phyloP scores from a whole-genome alignment of 2,797 vertebrate species.

The Diglossa cyanea region DNA sequence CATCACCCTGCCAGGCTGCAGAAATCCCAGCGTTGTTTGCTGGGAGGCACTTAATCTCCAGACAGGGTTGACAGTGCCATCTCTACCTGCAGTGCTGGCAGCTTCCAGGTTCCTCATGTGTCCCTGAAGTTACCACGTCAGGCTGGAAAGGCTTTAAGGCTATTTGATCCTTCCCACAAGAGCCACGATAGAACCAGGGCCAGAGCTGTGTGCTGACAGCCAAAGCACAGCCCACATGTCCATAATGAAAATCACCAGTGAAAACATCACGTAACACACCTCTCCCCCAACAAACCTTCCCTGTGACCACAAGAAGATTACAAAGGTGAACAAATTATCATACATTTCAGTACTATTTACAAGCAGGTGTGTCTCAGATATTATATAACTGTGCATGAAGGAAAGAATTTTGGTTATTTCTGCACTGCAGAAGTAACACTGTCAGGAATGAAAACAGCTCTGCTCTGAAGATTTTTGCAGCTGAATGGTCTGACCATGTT shows the following conservation, averaged over 20 bases:
- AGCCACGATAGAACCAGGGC: accelerated
- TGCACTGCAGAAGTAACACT: not conserved
- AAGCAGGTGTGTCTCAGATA: not conserved
- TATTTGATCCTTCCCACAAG: not conserved
- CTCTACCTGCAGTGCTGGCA: not conserved
- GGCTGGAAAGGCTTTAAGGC: not conserved
- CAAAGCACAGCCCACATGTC: not conserved
- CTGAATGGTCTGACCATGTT: not conserved
- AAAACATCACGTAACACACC: not conserved
- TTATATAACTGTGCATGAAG: not conserved
- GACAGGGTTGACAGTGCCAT: not conserved
- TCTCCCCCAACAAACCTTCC: not conserved
- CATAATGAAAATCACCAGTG: not conserved
- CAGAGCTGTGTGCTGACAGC: not conserved
- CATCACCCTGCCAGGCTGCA: not conserved
- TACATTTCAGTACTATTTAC: not conserved
- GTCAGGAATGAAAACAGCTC: not conserved
- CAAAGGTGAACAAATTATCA: not conserved
- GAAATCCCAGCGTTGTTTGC: not conserved
- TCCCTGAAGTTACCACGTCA: not conserved
- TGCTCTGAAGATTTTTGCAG: not conserved
- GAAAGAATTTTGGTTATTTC: not conserved
- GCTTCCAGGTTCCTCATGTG: not conserved
- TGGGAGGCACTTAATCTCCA: not conserved
- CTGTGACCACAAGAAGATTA: not conserved